Percentiles rank a stretch among this genome's conserved stretches.
Evolutionary conservation across 2,888 invertebrate genomes (phyloP).

Genomic region (Andrena praecox): DNA sequence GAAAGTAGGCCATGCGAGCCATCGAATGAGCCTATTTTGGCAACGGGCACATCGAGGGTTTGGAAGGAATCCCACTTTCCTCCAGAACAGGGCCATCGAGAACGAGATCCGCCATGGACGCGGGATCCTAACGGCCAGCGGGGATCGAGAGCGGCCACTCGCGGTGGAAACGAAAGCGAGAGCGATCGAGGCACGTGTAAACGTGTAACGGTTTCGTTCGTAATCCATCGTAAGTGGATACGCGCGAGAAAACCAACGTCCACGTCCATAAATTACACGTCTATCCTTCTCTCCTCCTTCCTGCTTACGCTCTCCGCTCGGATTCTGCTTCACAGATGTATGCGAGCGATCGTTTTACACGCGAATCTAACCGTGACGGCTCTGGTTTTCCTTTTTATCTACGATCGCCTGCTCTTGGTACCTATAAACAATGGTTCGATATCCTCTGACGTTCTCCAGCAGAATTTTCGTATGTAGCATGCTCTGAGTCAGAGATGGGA

Average conservation of each 20-base stretch:
- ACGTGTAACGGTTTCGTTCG: conserved; percentile 51
- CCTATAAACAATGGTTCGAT: background rate
- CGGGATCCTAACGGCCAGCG: conserved; percentile 13
- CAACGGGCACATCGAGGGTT: conserved; percentile 6
- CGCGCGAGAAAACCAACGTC: conserved; percentile 51
- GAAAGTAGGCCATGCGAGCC: conserved; percentile 35
- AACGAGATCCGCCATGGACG: background rate
- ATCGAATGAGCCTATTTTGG: conserved; percentile 32
- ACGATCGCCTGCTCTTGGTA: background rate
- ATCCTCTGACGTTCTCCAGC: background rate
- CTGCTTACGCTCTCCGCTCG: conserved; percentile 3
- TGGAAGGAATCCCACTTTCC: conserved; percentile 42
- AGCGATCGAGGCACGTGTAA: conserved; percentile 10
- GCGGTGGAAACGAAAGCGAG: conserved; percentile 45
- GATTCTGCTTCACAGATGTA: background rate
- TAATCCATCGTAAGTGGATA: conserved; percentile 58
- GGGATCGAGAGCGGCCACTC: conserved; percentile 20
- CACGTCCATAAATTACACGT: conserved; percentile 46
- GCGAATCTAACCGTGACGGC: conserved; percentile 11
- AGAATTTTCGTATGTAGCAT: background rate
- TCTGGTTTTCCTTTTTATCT: background rate
- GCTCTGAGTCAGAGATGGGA: no score
- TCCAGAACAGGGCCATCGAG: background rate
- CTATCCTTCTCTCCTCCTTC: conserved; percentile 1
- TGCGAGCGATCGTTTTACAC: conserved; percentile 9